Evolutionary conservation across 2,888 invertebrate species (phyloP).

Genomic region (Achlya flavicornis): DNA sequence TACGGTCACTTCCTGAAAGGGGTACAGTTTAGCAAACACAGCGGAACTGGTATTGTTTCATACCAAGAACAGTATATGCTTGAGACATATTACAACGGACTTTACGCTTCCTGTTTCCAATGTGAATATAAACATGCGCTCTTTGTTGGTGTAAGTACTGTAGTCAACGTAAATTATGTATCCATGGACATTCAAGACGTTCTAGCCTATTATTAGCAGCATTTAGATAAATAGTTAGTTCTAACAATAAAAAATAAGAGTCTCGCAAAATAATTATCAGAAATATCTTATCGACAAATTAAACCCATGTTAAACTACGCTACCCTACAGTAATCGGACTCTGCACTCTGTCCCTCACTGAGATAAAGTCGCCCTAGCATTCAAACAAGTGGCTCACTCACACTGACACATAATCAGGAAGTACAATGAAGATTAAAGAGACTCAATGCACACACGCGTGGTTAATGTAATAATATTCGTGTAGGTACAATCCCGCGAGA

Average conservation of each 20-base stretch:
- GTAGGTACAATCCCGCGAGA: constrained; percentile 58
- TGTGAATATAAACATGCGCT: constrained; percentile 74
- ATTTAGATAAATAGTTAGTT: not conserved
- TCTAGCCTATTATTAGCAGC: not conserved
- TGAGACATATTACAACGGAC: constrained; percentile 72
- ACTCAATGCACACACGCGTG: constrained; percentile 72
- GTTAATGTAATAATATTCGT: constrained; percentile 78
- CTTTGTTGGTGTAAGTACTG: constrained; percentile 54
- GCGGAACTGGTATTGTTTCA: constrained; percentile 81
- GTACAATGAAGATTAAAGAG: constrained; percentile 83
- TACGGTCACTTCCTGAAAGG: constrained; percentile 74
- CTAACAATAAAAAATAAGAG: not conserved
- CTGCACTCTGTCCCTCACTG: constrained; percentile 81
- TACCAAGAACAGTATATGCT: constrained; percentile 73
- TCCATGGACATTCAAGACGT: not conserved
- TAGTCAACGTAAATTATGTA: constrained; percentile 15
- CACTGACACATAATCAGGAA: constrained; percentile 76
- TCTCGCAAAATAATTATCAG: not conserved
- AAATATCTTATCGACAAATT: constrained; percentile 53
- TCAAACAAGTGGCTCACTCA: constrained; percentile 83
- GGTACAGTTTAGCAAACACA: constrained; percentile 76
- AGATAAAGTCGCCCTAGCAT: constrained; percentile 83
- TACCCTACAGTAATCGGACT: constrained; percentile 79
- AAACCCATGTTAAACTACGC: constrained; percentile 38
- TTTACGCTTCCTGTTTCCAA: constrained; percentile 81